These are phyloP conservation scores for Danaus plexippus DNA, from an alignment of 1,140 invertebrate species.

Conservation along the genomic window DNA sequence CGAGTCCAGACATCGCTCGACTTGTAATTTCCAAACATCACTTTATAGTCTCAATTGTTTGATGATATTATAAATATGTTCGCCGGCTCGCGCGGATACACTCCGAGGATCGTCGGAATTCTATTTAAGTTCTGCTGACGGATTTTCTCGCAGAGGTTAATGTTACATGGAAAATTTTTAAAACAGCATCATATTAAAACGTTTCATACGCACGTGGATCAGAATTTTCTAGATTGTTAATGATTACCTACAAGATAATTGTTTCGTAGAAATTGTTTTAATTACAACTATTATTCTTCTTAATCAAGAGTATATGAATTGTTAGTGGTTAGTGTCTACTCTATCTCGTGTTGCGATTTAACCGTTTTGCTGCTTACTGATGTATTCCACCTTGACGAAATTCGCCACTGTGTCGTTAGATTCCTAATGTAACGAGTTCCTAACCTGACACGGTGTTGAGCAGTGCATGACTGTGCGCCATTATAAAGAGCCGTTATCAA, in stretches of 20 bases:
- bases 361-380: neutral
- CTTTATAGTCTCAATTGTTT: slow-evolving; percentile 13
- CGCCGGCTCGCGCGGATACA: neutral
- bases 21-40: slow-evolving; percentile 12
- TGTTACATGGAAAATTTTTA: too few species aligned
- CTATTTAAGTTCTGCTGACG: too few species aligned
- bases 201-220: too few species aligned
- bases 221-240: too few species aligned
- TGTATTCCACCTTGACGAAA: slow-evolving; percentile 11
- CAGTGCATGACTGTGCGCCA: slow-evolving; percentile 25
- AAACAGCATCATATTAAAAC: too few species aligned
- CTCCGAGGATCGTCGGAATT: too few species aligned
- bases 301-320: too few species aligned
- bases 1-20: slow-evolving; percentile 4
- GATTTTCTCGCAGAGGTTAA: too few species aligned
- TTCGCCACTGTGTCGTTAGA: slow-evolving; percentile 3
- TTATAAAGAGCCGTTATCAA: slow-evolving; percentile 59
- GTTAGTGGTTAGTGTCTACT: neutral
- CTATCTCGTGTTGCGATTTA: slow-evolving; percentile 3
- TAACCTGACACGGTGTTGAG: slow-evolving; percentile 11
- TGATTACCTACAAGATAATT: too few species aligned
- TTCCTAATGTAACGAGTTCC: neutral
- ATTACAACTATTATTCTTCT: too few species aligned
- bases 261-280: too few species aligned
- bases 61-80: slow-evolving; percentile 11